Evolutionary conservation across 1,140 invertebrate genomes (phyloP).

Genomic region (Aplysia californica): DNA sequence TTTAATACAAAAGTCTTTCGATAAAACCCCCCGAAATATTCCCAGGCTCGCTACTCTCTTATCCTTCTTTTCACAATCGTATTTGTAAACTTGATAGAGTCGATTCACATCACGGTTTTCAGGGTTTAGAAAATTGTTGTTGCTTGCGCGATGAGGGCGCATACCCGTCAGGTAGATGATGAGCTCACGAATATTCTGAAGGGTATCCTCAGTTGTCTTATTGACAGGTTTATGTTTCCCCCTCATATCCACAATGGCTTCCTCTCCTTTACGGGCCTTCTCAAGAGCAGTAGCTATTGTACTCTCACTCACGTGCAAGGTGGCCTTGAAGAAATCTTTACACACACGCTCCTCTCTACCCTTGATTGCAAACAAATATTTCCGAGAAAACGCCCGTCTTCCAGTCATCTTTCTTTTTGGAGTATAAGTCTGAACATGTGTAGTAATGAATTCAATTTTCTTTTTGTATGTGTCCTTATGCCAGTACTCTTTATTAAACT

Average conservation of each 20-base stretch:
- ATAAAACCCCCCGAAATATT: slow-evolving; percentile 9
- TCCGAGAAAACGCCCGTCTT: slow-evolving; percentile 10
- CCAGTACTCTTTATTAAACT: slow-evolving; percentile 13
- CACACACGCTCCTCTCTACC: slow-evolving; percentile 12
- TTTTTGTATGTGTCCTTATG: slow-evolving; percentile 13
- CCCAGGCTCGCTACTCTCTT: slow-evolving; percentile 5
- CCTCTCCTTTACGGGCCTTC: slow-evolving; percentile 6
- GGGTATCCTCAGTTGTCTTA: slow-evolving; percentile 16
- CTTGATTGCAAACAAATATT: slow-evolving; percentile 10
- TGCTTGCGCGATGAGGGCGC: neutral
- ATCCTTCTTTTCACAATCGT: slow-evolving; percentile 24
- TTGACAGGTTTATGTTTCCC: slow-evolving; percentile 20
- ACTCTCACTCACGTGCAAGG: slow-evolving; percentile 23
- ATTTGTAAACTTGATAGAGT: slow-evolving; percentile 16
- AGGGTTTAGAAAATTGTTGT: neutral
- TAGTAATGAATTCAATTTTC: slow-evolving; percentile 13
- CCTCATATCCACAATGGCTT: slow-evolving; percentile 15
- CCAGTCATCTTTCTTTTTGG: slow-evolving; percentile 23
- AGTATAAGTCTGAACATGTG: slow-evolving; percentile 17
- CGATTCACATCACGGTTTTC: neutral
- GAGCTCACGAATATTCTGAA: slow-evolving; percentile 18
- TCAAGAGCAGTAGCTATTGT: slow-evolving; percentile 17
- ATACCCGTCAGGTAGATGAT: slow-evolving; percentile 24
- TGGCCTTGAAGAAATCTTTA: slow-evolving; percentile 20
- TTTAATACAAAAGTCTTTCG: slow-evolving; percentile 18